Base-by-base conservation (phyloP, 1,140 invertebrate genomes). In the Trialeurodes vaporariorum region DNA sequence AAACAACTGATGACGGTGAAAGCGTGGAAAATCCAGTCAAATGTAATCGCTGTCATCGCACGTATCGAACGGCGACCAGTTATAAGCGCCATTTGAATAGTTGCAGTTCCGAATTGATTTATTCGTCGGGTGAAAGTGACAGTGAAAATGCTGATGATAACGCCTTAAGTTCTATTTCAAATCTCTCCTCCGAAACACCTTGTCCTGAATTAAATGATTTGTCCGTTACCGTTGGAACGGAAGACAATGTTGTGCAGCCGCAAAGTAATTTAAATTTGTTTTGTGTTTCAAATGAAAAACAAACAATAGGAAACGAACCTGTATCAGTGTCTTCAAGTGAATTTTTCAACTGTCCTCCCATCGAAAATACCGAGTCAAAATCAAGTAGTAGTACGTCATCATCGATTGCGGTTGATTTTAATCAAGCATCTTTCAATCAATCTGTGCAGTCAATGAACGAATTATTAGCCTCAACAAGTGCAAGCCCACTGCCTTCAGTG, bases 31-130 rank as follows among this genome's bases (percentile, higher is more conserved):
- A 84, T 70, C 88, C 91, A 22, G 92, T 94, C 0, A 91, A 89
- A 72, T 96, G 94, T 78, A 84, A 87, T 70, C 84, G 88, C 65
- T 97, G 94, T 76, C 89, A 91, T 72, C 88, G 91, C 72, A 90
- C 91, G 1, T 97, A 96, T 76, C 83, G 93, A 73, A 96, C 92
- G 13, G 86, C 86, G 70, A 86, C 90, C 63, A 94, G 92, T 71
- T 95, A 89, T 74, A 86, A 91, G 72, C 83, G 89, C 27, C 94
- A 97, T 77, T 78, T 93, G 60, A 79, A 84, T 13, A 85, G 83
- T 23, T 96, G 94, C 76, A 75, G 68, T 67, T 68, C 68, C 64
- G 88, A 90, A 72, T 82, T 9, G 25, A 83, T 87, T 61, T 77
- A 81, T 75, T 88, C 86, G 11, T 87, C 86, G 1, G 91, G 88